Percentiles rank a stretch among this genome's conserved stretches.
These are phyloP conservation scores for Paraescarpia echinospica DNA, from an alignment of 1,140 invertebrate species.

Conservation along the genomic window DNA sequence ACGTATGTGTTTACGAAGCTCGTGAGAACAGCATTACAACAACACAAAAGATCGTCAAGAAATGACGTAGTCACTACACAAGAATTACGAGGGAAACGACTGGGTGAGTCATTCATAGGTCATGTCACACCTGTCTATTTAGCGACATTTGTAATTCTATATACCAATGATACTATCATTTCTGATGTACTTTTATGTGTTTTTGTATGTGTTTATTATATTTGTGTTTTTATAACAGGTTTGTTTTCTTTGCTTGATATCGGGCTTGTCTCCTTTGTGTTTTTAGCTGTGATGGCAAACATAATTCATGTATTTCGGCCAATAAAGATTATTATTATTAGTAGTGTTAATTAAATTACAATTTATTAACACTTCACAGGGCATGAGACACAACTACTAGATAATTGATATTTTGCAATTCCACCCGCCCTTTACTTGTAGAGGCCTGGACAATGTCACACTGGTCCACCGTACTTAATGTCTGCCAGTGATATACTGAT, in stretches of 20 bases:
- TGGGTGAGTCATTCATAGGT: not conserved
- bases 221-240: too few species aligned
- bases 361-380: not conserved
- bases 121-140: not conserved
- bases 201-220: too few species aligned
- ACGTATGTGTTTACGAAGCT: not conserved
- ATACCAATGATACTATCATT: too few species aligned
- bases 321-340: too few species aligned
- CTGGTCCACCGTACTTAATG: too few species aligned
- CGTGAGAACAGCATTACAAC: not conserved
- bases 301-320: too few species aligned
- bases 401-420: not conserved
- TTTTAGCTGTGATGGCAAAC: too few species aligned
- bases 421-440: not conserved
- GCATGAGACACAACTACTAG: not conserved
- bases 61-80: not conserved
- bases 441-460: not conserved
- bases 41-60: not conserved
- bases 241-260: too few species aligned
- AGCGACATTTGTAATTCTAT: too few species aligned
- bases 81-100: not conserved
- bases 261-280: too few species aligned
- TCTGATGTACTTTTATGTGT: too few species aligned
- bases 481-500: too few species aligned
- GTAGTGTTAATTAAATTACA: not conserved